phyloP scores from a whole-genome alignment of 2,113 vertebrate species.

The Rhizomys pruinosus region DNA sequence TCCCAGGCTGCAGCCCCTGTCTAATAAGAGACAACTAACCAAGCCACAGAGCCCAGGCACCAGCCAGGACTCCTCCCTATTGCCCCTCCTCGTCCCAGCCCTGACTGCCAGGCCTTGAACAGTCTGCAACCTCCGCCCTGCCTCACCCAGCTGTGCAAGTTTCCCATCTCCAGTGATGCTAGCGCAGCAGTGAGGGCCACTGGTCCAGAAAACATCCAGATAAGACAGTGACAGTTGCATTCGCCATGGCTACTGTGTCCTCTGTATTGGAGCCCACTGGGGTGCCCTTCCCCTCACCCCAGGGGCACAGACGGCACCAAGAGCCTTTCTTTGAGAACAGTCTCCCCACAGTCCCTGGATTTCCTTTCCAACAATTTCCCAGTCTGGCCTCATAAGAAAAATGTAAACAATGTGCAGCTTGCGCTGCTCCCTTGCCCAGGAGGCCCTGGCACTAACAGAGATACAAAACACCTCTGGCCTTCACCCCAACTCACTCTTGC shows the following conservation, averaged over 20 bases:
- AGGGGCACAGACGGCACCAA: not conserved
- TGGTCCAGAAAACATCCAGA: not conserved
- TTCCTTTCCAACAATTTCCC: constrained; percentile 5
- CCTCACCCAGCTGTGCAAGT: not conserved
- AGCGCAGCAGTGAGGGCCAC: not conserved
- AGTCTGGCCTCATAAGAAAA: constrained; percentile 43
- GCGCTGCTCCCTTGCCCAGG: not conserved
- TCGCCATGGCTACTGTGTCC: not conserved
- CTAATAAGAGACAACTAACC: not conserved
- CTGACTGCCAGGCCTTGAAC: not conserved
- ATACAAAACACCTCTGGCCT: not conserved
- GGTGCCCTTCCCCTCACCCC: fast-evolving
- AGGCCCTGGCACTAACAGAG: constrained; percentile 35
- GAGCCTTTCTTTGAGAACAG: not conserved
- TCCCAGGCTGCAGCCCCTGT: not conserved
- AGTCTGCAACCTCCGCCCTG: not conserved
- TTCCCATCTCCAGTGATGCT: not conserved
- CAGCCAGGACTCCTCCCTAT: not conserved
- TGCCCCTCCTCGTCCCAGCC: not conserved
- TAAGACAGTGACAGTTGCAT: not conserved
- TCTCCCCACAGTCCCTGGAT: not conserved
- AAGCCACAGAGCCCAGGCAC: too few species aligned
- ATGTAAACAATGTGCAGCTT: constrained; percentile 52
- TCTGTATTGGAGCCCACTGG: not conserved
- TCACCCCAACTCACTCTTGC: constrained; percentile 25